Base-by-base conservation (phyloP, 2,113 vertebrate species). In the Chaetodon auriga region DNA sequence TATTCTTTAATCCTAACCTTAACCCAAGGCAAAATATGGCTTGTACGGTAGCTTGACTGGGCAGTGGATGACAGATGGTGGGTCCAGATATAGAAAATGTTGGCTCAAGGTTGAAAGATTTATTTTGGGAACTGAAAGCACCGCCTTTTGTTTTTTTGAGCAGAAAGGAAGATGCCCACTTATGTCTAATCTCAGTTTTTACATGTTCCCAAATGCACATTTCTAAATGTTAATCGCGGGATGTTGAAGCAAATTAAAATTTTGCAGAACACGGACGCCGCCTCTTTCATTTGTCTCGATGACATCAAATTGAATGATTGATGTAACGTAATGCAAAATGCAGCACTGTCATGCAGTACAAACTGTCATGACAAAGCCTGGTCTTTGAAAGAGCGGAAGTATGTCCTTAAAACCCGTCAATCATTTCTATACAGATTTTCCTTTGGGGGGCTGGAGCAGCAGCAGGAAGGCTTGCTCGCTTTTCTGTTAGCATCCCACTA, bases 31-130 rank as follows among this genome's bases (percentile, higher is more conserved):
- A 49, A 16, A 68, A 41, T 14, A 61, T 21, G 15, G 30, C 43
- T 78, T n/a, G 16, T 45, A 55, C 21, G 23, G 25, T 65, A 38
- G 35, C 51, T 23, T 66, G 65, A 41, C 23, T 36, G 45, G 15
- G 7, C 19, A 46, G 19, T 49, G 41, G 63, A 49, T 35, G 61
- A 41, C 74, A 82, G 61, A 79, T 80, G 70, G 64, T n/a, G 46
- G 74, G n/a, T 62, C 54, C 79, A 58, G 45, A 79, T 74, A 36
- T 25, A 63, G 57, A 66, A 66, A 65, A 57, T 35, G 16, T 69
- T 76, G 68, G 54, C 51, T 58, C 71, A 15, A 45, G n/a, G 35
- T 71, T 71, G 25, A 61, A 65, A 36, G 46, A 60, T 61, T 48
- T 73, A 60, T 74, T 81, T 65, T 71, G 54, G 45, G 35, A 48